phyloP scores from a whole-genome alignment of 2,113 vertebrate species.

The Anguilla japonica region DNA sequence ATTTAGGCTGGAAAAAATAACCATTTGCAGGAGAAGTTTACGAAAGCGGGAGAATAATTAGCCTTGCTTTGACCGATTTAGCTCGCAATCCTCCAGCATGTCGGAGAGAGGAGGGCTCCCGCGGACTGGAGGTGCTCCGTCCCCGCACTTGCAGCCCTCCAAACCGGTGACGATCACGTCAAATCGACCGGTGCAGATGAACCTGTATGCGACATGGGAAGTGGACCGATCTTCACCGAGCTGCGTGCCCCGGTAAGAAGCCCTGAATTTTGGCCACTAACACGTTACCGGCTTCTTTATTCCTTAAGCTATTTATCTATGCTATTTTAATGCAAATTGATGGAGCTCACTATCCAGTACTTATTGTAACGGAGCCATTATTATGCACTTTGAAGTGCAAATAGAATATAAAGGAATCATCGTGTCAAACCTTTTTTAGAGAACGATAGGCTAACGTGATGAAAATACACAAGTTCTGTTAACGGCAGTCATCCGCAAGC shows the following conservation, averaged over 20 bases:
- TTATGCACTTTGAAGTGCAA: neutral
- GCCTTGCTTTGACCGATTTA: neutral
- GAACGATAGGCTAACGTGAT: neutral
- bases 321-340: neutral
- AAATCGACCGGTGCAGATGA: slow-evolving; percentile 74
- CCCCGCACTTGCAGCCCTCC: slow-evolving; percentile 48
- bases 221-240: slow-evolving; percentile 74
- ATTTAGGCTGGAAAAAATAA: neutral
- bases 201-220: slow-evolving; percentile 78
- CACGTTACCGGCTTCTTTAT: neutral
- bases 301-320: neutral
- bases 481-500: neutral
- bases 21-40: slow-evolving; percentile 8
- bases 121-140: slow-evolving; percentile 47
- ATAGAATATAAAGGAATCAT: neutral
- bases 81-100: slow-evolving; percentile 31
- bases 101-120: slow-evolving; percentile 48
- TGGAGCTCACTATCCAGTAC: neutral
- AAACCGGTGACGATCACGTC: slow-evolving; percentile 54
- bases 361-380: neutral
- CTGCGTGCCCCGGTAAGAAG: slow-evolving; percentile 75
- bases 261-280: neutral
- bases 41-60: slow-evolving; percentile 8
- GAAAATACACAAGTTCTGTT: neutral
- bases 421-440: neutral